Base-by-base conservation (phyloP, 1,140 invertebrate species). In the Druon quercuslanigerum region DNA sequence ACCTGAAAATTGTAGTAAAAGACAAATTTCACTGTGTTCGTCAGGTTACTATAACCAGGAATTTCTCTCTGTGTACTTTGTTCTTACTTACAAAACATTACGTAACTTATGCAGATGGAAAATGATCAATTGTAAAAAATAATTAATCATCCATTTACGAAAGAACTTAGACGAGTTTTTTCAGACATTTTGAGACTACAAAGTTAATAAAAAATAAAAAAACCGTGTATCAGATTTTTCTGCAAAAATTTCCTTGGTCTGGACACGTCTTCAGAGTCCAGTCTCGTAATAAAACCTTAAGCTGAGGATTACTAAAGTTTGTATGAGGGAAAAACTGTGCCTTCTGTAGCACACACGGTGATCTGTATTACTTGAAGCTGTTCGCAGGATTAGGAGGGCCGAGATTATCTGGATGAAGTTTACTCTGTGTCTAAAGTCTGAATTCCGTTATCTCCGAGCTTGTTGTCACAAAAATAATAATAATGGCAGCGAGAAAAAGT, bases 271-370 rank as follows among this genome's bases (percentile, higher is more conserved):
- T 46, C 14, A 66, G 60, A 40, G 25, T 66, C 16, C 25, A 66
- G 60, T 66, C 40, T 66, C 25, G 60, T 66, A 66, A 66, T 66
- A 66, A 66, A 66, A 66, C 60, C 60, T 66, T 66, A 66, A 66
- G 20, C 60, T 66, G 14, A 46, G 33, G 60, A 66, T 66, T 66
- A 66, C 40, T 5, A 66, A 66, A 66, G 33, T 66, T 66, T 4
- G 14, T n/a, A 66, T 40, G 60, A 66, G 9, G 33, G 13, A 66
- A 66, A 66, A 46, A 66, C 25, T 66, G 60, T 40, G 60, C 60
- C 60, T 66, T 25, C 60, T 66, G 20, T 33, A 33, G 25, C 60
- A 66, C 60, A 66, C 60, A 66, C 60, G 60, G 3, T 66, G 60
- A 66, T 66, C 60, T 66, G 60, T 46, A 66, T 66, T 12, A 66